Evolutionary conservation across 2,888 invertebrate genomes (phyloP).

Genomic region (Epinotia nisella): DNA sequence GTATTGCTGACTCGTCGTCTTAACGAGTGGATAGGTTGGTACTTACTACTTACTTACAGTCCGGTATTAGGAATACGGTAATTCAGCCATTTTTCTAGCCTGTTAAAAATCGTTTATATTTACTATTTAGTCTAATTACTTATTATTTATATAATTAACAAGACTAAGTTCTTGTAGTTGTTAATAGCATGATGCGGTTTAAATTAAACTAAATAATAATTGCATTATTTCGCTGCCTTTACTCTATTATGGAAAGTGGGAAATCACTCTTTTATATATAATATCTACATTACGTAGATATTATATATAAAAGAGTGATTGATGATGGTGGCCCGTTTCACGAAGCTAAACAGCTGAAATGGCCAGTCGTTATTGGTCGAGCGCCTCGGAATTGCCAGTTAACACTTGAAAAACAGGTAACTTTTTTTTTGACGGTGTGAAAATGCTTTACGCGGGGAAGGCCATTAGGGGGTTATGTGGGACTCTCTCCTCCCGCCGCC

Average conservation of each 20-base stretch:
- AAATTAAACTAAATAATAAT: conserved; percentile 6
- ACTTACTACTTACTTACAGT: background rate
- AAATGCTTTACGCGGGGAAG: too few species aligned
- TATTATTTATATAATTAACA: conserved; percentile 34
- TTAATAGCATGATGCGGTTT: conserved; percentile 11
- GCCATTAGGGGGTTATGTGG: too few species aligned
- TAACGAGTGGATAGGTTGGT: background rate
- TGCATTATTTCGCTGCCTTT: conserved; percentile 1
- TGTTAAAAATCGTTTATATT: conserved; percentile 5
- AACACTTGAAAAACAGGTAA: too few species aligned
- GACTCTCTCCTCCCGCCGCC: too few species aligned
- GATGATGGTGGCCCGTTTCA: too few species aligned
- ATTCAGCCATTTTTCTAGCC: conserved; percentile 40
- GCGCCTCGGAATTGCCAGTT: too few species aligned
- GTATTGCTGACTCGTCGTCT: background rate
- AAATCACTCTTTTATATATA: background rate
- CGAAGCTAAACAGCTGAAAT: too few species aligned
- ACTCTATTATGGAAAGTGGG: background rate
- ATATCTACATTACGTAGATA: too few species aligned
- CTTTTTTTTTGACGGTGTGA: too few species aligned
- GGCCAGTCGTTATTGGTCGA: too few species aligned
- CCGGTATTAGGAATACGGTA: background rate
- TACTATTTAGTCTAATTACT: conserved; percentile 26
- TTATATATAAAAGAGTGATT: too few species aligned
- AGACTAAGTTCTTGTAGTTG: conserved; percentile 8